Conservation (phyloP, 2,797 vertebrate species). For the Salmo trutta region DNA sequence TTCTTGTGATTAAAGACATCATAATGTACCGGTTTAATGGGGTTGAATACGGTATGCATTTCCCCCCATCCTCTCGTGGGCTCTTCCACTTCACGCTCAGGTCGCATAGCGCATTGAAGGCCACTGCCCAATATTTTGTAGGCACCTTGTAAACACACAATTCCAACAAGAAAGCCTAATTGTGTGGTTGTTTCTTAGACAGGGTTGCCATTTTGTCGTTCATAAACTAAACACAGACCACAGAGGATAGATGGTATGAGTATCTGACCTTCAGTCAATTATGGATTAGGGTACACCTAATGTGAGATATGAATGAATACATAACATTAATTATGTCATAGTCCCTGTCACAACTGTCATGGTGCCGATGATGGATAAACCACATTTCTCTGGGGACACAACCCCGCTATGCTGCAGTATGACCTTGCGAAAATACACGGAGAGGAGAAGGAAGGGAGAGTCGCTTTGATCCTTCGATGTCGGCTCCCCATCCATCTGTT, state of each 20-base stretch:
- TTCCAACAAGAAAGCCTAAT: conserved; percentile 5
- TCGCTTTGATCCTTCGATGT: conserved; percentile 68
- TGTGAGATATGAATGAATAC: not conserved
- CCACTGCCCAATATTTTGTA: not conserved
- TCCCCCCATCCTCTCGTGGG: not conserved
- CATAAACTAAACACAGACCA: not conserved
- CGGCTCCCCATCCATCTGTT: conserved; percentile 67
- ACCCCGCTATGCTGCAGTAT: conserved; percentile 61
- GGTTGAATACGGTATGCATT: not conserved
- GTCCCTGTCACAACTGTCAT: not conserved
- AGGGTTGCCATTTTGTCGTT: conserved; percentile 11
- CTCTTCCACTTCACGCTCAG: not conserved
- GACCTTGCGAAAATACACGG: conserved; percentile 60
- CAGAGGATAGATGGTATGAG: not conserved
- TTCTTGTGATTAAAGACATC: not conserved
- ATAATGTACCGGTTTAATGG: not conserved
- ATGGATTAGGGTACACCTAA: not conserved
- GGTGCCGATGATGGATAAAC: conserved; percentile 23
- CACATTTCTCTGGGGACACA: conserved; percentile 20
- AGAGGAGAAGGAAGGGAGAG: conserved; percentile 1
- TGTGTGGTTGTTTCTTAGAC: not conserved
- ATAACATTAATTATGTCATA: not conserved
- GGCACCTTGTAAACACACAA: conserved; percentile 1
- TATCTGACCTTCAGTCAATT: conserved; percentile 3
- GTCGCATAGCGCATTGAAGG: not conserved